phyloP scores from a whole-genome alignment of 2,797 vertebrate genomes.

The Schizopygopsis pylzovi region DNA sequence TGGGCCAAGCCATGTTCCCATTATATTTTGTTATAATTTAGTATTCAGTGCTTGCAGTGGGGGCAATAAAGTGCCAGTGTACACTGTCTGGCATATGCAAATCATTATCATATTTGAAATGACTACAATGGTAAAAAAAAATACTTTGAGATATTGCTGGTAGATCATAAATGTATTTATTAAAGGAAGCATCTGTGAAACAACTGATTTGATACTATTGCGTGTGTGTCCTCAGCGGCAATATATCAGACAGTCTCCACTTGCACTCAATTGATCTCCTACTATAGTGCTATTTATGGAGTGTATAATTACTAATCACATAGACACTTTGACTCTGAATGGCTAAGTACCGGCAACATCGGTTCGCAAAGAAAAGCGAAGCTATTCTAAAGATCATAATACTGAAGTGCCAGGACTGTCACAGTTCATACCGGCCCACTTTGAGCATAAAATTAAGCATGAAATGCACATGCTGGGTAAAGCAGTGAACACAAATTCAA shows the following conservation, averaged over 20 bases:
- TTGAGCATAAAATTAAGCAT: background rate
- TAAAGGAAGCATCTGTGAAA: background rate
- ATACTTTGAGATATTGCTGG: too few relatives aligned
- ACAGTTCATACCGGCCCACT: background rate
- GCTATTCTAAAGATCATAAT: background rate
- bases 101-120: too few relatives aligned
- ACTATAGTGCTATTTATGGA: background rate
- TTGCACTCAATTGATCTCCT: background rate
- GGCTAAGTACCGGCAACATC: background rate
- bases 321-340: background rate
- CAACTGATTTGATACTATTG: too few relatives aligned
- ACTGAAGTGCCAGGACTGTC: background rate
- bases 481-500: constrained; percentile 31
- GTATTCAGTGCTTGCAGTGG: too few relatives aligned
- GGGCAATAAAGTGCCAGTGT: too few relatives aligned
- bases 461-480: constrained; percentile 35
- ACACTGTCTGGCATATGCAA: too few relatives aligned
- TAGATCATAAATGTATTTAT: background rate
- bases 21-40: background rate
- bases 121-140: too few relatives aligned
- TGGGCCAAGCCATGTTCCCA: background rate
- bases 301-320: background rate
- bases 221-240: background rate
- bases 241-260: background rate
- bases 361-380: too few relatives aligned